These are phyloP conservation scores for Battus philenor DNA, from an alignment of 1,140 invertebrate species.

Conservation along the genomic window DNA sequence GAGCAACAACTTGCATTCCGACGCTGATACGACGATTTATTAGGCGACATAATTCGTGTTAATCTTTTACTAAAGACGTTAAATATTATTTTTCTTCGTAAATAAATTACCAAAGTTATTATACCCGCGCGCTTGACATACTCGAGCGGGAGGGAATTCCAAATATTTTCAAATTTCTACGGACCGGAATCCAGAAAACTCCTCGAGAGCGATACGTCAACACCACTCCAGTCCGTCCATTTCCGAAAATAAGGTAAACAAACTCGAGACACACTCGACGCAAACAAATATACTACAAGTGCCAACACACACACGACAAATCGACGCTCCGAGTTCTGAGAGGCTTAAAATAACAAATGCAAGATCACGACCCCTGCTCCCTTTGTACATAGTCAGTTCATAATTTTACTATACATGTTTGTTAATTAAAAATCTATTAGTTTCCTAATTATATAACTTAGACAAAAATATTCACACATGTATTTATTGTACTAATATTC, in stretches of 20 bases:
- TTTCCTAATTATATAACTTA: no score
- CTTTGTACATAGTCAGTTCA: no score
- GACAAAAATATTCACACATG: no score
- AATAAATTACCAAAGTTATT: not conserved
- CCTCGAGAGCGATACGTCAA: constrained; percentile 7
- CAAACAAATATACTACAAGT: constrained; percentile 9
- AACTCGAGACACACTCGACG: constrained; percentile 2
- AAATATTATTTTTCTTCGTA: not conserved
- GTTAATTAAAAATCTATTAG: no score
- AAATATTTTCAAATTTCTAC: constrained; percentile 11
- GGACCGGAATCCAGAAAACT: not conserved
- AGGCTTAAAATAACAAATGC: constrained; percentile 16
- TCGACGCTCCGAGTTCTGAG: constrained; percentile 1
- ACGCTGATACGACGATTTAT: no score
- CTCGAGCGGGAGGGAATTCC: not conserved
- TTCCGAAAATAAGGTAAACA: constrained; percentile 23
- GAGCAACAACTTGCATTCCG: no score
- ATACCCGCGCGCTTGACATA: not conserved
- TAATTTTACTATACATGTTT: no score
- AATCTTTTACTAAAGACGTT: no score
- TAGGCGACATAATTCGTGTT: no score
- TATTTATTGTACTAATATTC: no score
- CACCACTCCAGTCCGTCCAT: constrained; percentile 7
- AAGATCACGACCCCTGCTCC: no score
- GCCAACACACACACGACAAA: constrained; percentile 7